Percentiles rank a stretch among this genome's conserved stretches.
phyloP scores from a whole-genome alignment of 1,140 invertebrate species.

The Cydia strobilella region DNA sequence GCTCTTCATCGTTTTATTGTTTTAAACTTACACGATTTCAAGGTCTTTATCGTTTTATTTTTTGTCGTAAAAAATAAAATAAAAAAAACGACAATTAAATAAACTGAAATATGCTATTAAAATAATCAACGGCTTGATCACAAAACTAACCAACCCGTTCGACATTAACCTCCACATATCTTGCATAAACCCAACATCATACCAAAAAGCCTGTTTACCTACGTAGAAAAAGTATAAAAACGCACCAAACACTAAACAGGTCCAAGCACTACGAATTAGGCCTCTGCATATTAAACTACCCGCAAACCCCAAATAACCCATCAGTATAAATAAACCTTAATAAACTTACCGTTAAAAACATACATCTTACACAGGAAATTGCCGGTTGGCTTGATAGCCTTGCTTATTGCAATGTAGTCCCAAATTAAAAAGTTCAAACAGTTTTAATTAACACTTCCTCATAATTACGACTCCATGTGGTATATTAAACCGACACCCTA shows the following conservation, averaged over 20 bases:
- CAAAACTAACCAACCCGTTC: too few relatives aligned
- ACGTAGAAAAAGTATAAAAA: too few relatives aligned
- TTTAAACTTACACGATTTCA: too few relatives aligned
- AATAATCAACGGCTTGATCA: too few relatives aligned
- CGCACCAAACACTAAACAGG: too few relatives aligned
- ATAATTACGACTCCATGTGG: conserved; percentile 39
- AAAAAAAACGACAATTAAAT: too few relatives aligned
- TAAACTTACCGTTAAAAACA: conserved; percentile 57
- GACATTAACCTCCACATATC: not conserved
- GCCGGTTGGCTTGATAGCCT: conserved; percentile 38
- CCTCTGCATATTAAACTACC: conserved; percentile 35
- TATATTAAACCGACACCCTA: conserved; percentile 2
- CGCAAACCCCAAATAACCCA: conserved; percentile 42
- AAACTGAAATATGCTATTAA: too few relatives aligned
- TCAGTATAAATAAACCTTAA: conserved; percentile 55
- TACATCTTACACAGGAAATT: conserved; percentile 55
- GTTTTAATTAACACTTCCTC: conserved; percentile 59
- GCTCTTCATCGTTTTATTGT: too few relatives aligned
- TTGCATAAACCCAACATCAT: conserved; percentile 15
- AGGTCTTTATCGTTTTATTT: too few relatives aligned
- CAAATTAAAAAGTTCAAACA: conserved; percentile 51
- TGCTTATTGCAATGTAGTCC: conserved; percentile 45
- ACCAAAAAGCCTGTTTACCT: not conserved
- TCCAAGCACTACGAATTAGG: conserved; percentile 35
- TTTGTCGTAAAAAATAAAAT: too few relatives aligned